phyloP scores from a whole-genome alignment of 2,797 vertebrate genomes.

The Crotalus adamanteus region DNA sequence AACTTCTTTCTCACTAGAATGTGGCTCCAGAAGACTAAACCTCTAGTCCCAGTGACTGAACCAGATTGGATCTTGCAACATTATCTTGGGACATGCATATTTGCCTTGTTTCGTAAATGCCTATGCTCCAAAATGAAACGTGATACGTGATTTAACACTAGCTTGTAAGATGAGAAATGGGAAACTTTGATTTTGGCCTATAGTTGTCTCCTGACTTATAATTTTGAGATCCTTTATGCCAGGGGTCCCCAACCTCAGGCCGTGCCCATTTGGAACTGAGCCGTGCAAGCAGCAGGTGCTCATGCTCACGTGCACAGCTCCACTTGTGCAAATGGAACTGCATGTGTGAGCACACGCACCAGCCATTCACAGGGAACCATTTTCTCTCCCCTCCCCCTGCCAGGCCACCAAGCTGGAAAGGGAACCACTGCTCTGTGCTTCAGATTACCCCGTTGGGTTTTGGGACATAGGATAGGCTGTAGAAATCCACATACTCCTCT shows the following conservation, averaged over 20 bases:
- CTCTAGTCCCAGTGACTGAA: background rate
- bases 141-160: background rate
- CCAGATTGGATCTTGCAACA: background rate
- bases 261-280: background rate
- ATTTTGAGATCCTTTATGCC: background rate
- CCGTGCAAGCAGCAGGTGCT: fast-evolving
- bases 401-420: background rate
- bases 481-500: background rate
- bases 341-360: background rate
- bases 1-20: background rate
- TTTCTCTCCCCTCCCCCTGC: background rate
- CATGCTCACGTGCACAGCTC: background rate
- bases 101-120: background rate
- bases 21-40: background rate
- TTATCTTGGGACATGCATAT: background rate
- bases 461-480: background rate
- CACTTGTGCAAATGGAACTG: background rate
- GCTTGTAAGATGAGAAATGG: background rate
- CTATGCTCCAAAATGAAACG: background rate
- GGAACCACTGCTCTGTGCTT: background rate
- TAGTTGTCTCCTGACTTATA: background rate
- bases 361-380: background rate
- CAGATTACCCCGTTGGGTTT: background rate
- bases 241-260: background rate
- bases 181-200: background rate